These are phyloP conservation scores for Masnerella sp. DNA, from an alignment of 2,888 invertebrate genomes.

Conservation along the genomic window DNA sequence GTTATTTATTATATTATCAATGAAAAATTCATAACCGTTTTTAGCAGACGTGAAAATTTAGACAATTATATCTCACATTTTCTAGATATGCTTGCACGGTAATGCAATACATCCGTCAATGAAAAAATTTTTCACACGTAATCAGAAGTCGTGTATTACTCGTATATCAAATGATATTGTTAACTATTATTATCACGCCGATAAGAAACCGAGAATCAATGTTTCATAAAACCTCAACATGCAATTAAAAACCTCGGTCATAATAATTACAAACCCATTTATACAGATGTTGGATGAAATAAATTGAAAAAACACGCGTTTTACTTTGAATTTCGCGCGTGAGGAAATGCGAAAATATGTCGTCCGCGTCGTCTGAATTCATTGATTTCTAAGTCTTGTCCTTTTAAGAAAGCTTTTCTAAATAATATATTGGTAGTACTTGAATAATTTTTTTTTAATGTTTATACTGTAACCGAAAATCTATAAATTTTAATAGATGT, in stretches of 20 bases:
- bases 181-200: neutral
- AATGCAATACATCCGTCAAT: constrained; percentile 2
- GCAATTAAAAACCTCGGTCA: too few species aligned
- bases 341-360: neutral
- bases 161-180: constrained; percentile 3
- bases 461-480: too few species aligned
- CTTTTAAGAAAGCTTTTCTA: too few species aligned
- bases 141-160: constrained; percentile 2
- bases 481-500: too few species aligned
- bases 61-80: too few species aligned
- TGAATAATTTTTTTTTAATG: neutral
- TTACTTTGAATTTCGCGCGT: neutral
- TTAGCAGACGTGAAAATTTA: too few species aligned
- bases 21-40: too few species aligned
- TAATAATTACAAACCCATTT: neutral
- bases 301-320: too few species aligned
- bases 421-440: neutral
- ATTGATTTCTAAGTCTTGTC: too few species aligned
- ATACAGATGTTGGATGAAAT: too few species aligned
- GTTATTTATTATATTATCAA: too few species aligned
- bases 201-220: neutral
- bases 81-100: neutral
- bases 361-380: neutral
- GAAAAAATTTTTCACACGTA: neutral
- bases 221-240: too few species aligned